Evolutionary conservation across 2,797 vertebrate genomes (phyloP).

Genomic region (Molossus molossus): DNA sequence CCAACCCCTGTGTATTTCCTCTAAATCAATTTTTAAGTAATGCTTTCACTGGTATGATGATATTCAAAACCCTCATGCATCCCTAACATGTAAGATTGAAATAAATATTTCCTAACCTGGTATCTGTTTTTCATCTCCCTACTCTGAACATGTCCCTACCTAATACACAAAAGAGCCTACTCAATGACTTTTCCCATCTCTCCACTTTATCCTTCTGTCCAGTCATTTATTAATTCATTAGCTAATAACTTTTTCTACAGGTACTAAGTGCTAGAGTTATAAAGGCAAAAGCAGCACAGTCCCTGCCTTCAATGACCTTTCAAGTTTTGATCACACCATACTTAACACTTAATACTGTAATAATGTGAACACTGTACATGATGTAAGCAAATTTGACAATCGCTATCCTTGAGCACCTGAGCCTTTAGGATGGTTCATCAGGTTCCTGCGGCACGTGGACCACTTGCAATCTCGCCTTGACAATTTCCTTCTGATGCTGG

Average conservation of each 20-base stretch:
- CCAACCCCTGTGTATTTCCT: neutral
- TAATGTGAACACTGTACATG: neutral
- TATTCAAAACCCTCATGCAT: neutral
- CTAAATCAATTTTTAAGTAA: constrained; percentile 27
- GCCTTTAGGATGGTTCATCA: neutral
- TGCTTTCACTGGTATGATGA: neutral
- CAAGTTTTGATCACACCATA: neutral
- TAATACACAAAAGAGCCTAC: neutral
- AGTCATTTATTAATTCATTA: neutral
- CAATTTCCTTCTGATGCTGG: neutral
- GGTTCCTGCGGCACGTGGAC: neutral
- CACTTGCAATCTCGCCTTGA: neutral
- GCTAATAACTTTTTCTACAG: neutral
- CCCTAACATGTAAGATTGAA: neutral
- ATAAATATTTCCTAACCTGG: constrained; percentile 3
- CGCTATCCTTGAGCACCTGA: neutral
- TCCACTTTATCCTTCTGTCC: neutral
- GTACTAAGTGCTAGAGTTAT: neutral
- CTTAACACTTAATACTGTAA: constrained; percentile 15
- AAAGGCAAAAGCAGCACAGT: constrained; percentile 31
- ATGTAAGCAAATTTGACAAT: neutral
- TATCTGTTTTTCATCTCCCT: neutral
- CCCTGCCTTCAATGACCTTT: neutral
- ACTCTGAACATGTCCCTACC: neutral
- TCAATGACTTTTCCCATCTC: neutral